phyloP scores from a whole-genome alignment of 2,113 vertebrate genomes.

The Dicrurus megarhynchus region DNA sequence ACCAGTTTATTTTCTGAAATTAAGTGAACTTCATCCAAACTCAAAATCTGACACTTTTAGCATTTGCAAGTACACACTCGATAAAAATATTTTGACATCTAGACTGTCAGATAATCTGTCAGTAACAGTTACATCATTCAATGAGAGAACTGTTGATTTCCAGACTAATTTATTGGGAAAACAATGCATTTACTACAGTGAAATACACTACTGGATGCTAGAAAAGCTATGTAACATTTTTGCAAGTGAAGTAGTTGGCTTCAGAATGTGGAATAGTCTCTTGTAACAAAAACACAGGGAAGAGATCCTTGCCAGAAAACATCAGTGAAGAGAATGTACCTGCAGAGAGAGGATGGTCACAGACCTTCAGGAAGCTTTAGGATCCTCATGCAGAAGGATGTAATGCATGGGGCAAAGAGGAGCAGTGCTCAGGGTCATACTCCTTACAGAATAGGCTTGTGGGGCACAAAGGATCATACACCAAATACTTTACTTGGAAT shows the following conservation, averaged over 20 bases:
- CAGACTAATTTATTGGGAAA: slow-evolving; percentile 42
- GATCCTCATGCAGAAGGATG: neutral
- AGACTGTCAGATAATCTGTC: slow-evolving; percentile 46
- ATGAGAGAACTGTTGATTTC: slow-evolving; percentile 25
- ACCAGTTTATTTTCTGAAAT: slow-evolving; percentile 26
- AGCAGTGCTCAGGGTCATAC: neutral
- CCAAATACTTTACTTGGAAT: neutral
- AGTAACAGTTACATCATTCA: slow-evolving; percentile 18
- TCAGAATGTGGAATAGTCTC: neutral
- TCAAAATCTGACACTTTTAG: slow-evolving; percentile 40
- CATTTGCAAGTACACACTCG: slow-evolving; percentile 38
- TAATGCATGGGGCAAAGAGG: neutral
- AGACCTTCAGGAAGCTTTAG: neutral
- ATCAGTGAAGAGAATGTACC: neutral
- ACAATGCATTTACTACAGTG: slow-evolving; percentile 6
- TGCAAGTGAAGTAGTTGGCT: neutral
- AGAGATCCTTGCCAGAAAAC: neutral
- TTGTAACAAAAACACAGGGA: neutral
- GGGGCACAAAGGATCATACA: neutral
- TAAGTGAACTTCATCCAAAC: slow-evolving; percentile 32
- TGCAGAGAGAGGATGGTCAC: neutral
- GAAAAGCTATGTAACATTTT: neutral
- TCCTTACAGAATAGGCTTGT: accelerated
- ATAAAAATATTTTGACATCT: slow-evolving; percentile 64
- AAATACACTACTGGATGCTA: neutral